Conservation (phyloP, 2,888 invertebrate genomes). For the Cataglyphis albicans region DNA sequence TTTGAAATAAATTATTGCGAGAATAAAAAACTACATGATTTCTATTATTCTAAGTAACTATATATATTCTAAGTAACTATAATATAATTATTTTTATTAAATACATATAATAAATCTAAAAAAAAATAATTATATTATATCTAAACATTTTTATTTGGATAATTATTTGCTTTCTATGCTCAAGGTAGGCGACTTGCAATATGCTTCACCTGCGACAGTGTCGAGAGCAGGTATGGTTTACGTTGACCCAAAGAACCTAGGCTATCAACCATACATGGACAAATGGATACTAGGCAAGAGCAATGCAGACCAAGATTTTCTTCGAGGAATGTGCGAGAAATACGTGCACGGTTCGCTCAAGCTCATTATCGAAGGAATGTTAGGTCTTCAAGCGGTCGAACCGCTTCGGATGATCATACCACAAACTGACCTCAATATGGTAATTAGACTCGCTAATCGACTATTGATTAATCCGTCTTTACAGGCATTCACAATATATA, state of each 20-base stretch:
- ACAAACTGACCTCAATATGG: conserved; percentile 95
- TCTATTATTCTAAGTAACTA: not conserved
- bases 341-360: conserved; percentile 91
- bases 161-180: not conserved
- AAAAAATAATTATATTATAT: not conserved
- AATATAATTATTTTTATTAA: not conserved
- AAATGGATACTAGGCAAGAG: conserved; percentile 90
- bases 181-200: conserved; percentile 94
- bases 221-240: conserved; percentile 98
- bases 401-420: conserved; percentile 94
- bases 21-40: not conserved
- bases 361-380: conserved; percentile 91
- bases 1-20: not conserved
- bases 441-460: conserved; percentile 77
- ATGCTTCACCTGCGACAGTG: conserved; percentile 97
- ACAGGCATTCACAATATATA: not conserved
- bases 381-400: conserved; percentile 90
- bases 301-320: conserved; percentile 84
- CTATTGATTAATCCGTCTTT: conserved; percentile 19
- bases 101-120: not conserved
- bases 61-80: not conserved
- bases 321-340: conserved; percentile 90
- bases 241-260: conserved; percentile 96
- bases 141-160: not conserved
- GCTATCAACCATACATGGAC: conserved; percentile 95